Percentiles rank a stretch among this genome's conserved stretches.
Evolutionary conservation across 2,797 vertebrate species (phyloP).

Genomic region (Stomatorhinus walkeri): DNA sequence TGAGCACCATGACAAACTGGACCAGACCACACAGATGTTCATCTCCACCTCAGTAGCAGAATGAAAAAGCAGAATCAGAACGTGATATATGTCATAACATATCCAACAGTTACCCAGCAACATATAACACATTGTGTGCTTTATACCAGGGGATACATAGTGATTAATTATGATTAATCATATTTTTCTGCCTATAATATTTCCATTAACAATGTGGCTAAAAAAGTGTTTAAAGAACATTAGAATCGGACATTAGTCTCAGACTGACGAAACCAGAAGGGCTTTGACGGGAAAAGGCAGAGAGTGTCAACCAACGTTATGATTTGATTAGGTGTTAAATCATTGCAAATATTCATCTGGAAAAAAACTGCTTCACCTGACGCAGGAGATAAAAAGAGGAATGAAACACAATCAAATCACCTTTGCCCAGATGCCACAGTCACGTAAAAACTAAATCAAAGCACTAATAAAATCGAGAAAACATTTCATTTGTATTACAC

Average conservation of each 20-base stretch:
- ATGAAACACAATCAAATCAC: neutral
- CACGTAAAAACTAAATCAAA: neutral
- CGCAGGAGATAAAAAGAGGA: neutral
- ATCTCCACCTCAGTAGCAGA: neutral
- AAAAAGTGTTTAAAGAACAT: neutral
- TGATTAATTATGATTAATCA: neutral
- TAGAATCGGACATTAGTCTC: neutral
- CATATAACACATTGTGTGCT: neutral
- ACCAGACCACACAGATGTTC: neutral
- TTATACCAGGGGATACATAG: neutral
- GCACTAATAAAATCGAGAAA: neutral
- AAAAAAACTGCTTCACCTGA: neutral
- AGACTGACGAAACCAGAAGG: neutral
- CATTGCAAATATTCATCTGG: neutral
- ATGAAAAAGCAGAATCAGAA: neutral
- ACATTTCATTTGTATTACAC: neutral
- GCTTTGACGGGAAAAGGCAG: neutral
- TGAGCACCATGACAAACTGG: neutral
- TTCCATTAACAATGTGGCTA: neutral
- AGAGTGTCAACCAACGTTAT: neutral
- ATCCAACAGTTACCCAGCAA: neutral
- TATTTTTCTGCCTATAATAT: neutral
- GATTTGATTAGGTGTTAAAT: neutral
- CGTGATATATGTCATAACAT: neutral
- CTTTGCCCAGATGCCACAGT: neutral